These are phyloP conservation scores for Eupithecia tripunctaria DNA, from an alignment of 2,888 invertebrate species.

Conservation along the genomic window DNA sequence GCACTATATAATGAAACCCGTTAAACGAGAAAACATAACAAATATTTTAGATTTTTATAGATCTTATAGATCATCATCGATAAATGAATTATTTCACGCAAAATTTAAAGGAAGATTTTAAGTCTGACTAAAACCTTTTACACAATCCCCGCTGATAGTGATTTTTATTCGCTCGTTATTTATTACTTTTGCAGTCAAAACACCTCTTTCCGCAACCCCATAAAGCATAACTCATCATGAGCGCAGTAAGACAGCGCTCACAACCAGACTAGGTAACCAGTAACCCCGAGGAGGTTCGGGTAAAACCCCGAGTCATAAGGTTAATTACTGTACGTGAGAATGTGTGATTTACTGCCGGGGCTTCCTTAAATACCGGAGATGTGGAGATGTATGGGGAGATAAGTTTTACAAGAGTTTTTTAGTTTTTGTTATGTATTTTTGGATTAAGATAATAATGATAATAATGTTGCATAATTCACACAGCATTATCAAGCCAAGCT, in stretches of 20 bases:
- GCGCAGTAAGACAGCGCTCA: slow-evolving; percentile 30
- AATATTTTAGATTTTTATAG: too few relatives aligned
- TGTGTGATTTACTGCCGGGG: slow-evolving; percentile 60
- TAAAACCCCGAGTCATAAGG: slow-evolving; percentile 61
- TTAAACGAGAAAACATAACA: too few relatives aligned
- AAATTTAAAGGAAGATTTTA: too few relatives aligned
- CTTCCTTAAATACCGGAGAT: slow-evolving; percentile 27
- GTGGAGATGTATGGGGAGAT: slow-evolving; percentile 14
- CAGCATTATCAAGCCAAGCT: too few relatives aligned
- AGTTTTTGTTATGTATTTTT: not conserved
- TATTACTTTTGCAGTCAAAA: not conserved
- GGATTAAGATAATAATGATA: too few relatives aligned
- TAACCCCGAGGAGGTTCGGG: slow-evolving; percentile 31
- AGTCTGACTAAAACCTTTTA: not conserved
- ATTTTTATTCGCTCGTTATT: not conserved
- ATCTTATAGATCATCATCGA: too few relatives aligned
- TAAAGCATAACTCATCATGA: slow-evolving; percentile 31
- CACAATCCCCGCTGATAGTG: not conserved
- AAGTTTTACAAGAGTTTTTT: not conserved
- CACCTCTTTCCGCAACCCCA: slow-evolving; percentile 9
- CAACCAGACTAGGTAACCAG: slow-evolving; percentile 18
- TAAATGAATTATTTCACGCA: too few relatives aligned
- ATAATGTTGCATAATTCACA: too few relatives aligned
- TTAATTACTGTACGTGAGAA: slow-evolving; percentile 63
- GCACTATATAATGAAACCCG: too few relatives aligned